phyloP scores from a whole-genome alignment of 2,113 vertebrate genomes.

The Lamprotornis superbus region DNA sequence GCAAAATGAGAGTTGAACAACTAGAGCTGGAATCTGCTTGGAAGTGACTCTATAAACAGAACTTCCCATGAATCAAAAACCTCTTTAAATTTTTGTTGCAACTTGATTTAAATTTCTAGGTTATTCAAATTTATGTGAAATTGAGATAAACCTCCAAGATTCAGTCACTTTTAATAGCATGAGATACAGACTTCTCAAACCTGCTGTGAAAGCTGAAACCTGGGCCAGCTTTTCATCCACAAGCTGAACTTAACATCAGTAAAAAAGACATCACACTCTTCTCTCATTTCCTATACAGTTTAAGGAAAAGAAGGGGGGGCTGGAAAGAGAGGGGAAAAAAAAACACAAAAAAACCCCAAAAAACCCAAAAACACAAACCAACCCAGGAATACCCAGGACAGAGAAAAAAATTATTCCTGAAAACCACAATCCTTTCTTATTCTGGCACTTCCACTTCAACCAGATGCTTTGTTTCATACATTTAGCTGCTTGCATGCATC shows the following conservation, averaged over 20 bases:
- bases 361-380: not conserved
- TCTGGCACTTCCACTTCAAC: not conserved
- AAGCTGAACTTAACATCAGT: not conserved
- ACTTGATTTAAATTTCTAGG: conserved; percentile 1
- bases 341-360: not conserved
- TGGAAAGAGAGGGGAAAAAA: too few relatives aligned
- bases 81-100: not conserved
- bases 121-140: conserved; percentile 54
- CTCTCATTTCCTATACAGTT: not conserved
- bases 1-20: not conserved
- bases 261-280: not conserved
- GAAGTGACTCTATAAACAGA: conserved; percentile 5
- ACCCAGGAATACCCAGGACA: not conserved
- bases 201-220: conserved; percentile 42
- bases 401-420: not conserved
- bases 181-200: conserved; percentile 46
- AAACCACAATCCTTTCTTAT: not conserved
- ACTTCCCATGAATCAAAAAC: not conserved
- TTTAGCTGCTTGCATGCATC: not conserved
- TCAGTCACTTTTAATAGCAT: conserved; percentile 55
- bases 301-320: not conserved
- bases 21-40: not conserved
- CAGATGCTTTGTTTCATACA: not conserved
- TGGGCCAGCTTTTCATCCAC: conserved; percentile 23
- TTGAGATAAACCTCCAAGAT: conserved; percentile 47